Evolutionary conservation across 2,888 invertebrate species (phyloP).

Genomic region (Rhagophthalmus giganteus): DNA sequence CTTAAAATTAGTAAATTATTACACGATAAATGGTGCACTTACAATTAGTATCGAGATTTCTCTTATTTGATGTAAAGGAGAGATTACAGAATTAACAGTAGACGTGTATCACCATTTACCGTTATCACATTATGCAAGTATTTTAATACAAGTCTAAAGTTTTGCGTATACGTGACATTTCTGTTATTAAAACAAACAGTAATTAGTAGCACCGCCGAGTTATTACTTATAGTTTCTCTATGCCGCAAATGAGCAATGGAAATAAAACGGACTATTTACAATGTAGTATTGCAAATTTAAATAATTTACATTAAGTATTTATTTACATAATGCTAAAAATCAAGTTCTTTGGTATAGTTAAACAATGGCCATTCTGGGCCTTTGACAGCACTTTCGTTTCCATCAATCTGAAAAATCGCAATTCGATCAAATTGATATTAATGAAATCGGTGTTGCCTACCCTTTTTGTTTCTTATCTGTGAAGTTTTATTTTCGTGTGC

Average conservation of each 20-base stretch:
- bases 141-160: conserved; percentile 39
- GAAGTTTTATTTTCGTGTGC: too few species aligned
- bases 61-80: too few species aligned
- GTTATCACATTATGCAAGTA: conserved; percentile 54
- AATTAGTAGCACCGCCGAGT: conserved; percentile 22
- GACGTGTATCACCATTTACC: conserved; percentile 41
- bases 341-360: conserved; percentile 30
- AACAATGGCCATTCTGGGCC: conserved; percentile 6
- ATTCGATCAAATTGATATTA: neutral
- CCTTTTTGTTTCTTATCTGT: too few species aligned
- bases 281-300: conserved; percentile 10
- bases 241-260: conserved; percentile 1
- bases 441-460: too few species aligned
- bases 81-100: too few species aligned
- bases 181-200: conserved; percentile 7
- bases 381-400: conserved; percentile 2
- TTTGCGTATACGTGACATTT: conserved; percentile 39
- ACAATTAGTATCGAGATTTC: too few species aligned
- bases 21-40: too few species aligned
- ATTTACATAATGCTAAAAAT: conserved; percentile 23
- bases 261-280: conserved; percentile 10
- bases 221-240: conserved; percentile 3
- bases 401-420: neutral
- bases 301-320: conserved; percentile 21
- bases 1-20: too few species aligned